Base-by-base conservation (phyloP, 2,113 vertebrate species). In the Phylloscopus trochilus region DNA sequence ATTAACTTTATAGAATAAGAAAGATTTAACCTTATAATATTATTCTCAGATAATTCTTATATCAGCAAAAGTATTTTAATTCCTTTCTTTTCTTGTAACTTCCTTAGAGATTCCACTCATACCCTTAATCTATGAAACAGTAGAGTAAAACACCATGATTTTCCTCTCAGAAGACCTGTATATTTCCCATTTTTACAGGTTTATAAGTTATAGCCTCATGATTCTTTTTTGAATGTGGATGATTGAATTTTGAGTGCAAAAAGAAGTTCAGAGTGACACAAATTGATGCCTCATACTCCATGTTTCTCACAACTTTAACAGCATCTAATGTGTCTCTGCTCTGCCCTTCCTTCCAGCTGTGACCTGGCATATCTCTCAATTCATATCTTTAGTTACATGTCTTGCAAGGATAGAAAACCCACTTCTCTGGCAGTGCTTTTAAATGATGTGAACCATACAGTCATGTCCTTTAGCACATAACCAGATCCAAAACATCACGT, bases 221-320 rank as follows among this genome's bases (percentile, higher is more conserved):
- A 74, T 55, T 84, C 31, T 68, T 74, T 94, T 67, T 44, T 68
- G 18, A 85, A 91, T 3, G 1, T 43, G 22, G 19, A n/a, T 76
- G 47, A 89, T 55, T 39, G 35, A 87, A 83, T 94, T 90, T 47
- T 69, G 22, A 93, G 88, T 73, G 27, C 24, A 58, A 64, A 91
- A 87, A 60, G 30, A 55, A 49, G 15, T 18, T 89, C 20, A 74
- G 13, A 68, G 56, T n/a, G 23, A 51, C 53, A 78, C 28, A 73
- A 80, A 80, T 6, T 63, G 24, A 51, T 83, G 33, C 23, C 19
- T 88, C 39, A 51, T 55, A 46, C 16, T 78, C 87, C 20, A 49
- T 27, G 67, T 63, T 91, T 79, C 30, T 52, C 67, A 80, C 11
- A 83, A 43, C 27, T 80, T 83, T 58, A 83, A 56, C 12, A 64